phyloP scores from a whole-genome alignment of 1,140 invertebrate species.

The Pseudobourletiella spinata region DNA sequence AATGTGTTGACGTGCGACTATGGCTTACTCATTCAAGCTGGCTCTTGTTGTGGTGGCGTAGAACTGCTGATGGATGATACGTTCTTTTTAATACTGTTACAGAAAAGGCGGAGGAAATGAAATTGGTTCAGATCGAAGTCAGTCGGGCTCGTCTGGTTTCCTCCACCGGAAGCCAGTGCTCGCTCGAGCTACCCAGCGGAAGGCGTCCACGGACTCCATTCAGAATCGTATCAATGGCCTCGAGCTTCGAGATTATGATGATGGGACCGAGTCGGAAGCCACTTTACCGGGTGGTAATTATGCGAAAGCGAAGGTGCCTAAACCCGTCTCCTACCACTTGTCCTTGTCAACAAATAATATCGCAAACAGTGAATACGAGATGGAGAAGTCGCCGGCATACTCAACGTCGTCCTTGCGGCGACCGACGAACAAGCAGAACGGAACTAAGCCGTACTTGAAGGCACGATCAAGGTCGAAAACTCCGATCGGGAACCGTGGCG shows the following conservation, averaged over 20 bases:
- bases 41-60: too few species aligned
- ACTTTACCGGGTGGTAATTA: too few species aligned
- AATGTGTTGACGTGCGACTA: too few species aligned
- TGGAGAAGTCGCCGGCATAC: neutral
- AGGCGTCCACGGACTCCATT: conserved; percentile 6
- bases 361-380: neutral
- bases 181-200: neutral
- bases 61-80: too few species aligned
- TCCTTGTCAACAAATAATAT: conserved; percentile 7
- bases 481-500: neutral
- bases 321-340: neutral
- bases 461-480: neutral
- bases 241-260: conserved; percentile 7
- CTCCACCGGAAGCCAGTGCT: conserved; percentile 7
- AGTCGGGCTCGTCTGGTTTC: conserved; percentile 12
- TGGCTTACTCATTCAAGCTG: too few species aligned
- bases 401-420: conserved; percentile 1
- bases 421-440: neutral
- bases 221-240: neutral
- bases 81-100: too few species aligned
- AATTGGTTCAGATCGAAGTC: conserved; percentile 6
- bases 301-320: neutral
- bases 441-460: neutral
- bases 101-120: conserved; percentile 6
- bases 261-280: conserved; percentile 5